Evolutionary conservation across 2,888 invertebrate genomes (phyloP), one percentile per base, ranked within the genome.

Genomic region (Drosophila demipolita): DNA sequence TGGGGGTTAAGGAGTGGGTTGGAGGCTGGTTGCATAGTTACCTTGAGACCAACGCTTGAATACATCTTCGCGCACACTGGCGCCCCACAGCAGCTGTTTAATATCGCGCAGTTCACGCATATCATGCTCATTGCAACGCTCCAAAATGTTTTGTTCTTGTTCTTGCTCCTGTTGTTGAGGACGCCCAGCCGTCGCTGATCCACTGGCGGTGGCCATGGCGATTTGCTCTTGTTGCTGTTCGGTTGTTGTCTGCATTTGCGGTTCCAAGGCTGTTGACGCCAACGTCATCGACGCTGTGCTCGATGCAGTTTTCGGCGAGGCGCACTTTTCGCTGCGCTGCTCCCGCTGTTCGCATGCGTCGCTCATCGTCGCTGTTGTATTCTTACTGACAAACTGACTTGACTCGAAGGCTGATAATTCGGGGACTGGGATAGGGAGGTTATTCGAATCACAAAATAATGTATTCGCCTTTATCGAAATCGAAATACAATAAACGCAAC

Each of bases 1-100:
- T 15, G 15, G 8, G 20, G 45, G 23, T 9, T 8, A 26, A 20
- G 35, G 26, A 15, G 26, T 33, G 32, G 29, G 45, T 49, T 20
- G 20, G 48, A 60, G 48, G 53, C 38, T 35, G 52, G 55, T 58
- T 50, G 23, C 26, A 59, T 53, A 12, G 38, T 85, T 81, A 96
- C 97, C 97, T 95, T 98, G 98, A 81, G 97, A 97, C 98, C 98
- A 98, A 91, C 98, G 95, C 90, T 95, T 95, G 93, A 98, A 98
- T 78, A 98, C 97, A 90, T 98, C 98, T 83, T 96, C 95, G 92
- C 97, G 97, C 79, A 98, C 96, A 89, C 95, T 95, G 83, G 95
- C 94, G 80, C 98, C 98, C 98, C 98, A 98, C 78, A 98, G 94
- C 82, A 98, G 94, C 75, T 95, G 95, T 90, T 95, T 96, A 85